Base-by-base conservation (phyloP, 23 tunicate genomes). In the Trididemnum miniatum region DNA sequence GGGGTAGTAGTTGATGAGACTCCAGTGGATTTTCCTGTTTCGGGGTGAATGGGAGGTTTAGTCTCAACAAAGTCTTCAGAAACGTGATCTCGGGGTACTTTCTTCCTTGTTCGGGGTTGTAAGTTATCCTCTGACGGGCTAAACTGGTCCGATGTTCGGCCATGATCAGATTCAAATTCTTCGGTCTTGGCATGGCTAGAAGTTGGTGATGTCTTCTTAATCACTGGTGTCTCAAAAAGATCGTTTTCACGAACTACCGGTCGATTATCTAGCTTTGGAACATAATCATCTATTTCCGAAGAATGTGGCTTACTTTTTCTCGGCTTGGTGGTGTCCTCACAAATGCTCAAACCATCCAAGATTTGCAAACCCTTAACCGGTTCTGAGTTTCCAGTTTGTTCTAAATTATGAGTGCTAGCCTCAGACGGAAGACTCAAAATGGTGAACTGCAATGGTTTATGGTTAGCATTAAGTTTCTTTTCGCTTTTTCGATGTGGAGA, bases 381-480 rank as follows among this genome's bases (percentile, higher is more conserved):
- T 44, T 44, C 54, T 44, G 54, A 33, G 5, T 31, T 22, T 3
- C 75, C 75, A 4, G 79, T 37, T 37, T 73, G 35, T 40, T 73
- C 79, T 7, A n/a, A 9, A 3, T 57, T 40, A 9, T 39, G 30
- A 5, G 79, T 39, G 79, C 59, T 73, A 59, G 20, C 15, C 18
- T 73, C 32, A 2, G 79, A 73, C 7, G 79, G 79, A 73, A 73
- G 29, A 28, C 59, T 73, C 25, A 73, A 39, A 37, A 73, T 73
- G 12, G 29, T 73, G 7, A 73, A 37, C 32, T 67, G 75, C 7
- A 24, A 20, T 12, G 37, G 75, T 67, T 67, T 32, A 24, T 67
- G 38, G 38, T 12, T n/a, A 7, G 54, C 54, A 9, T 7, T 20
- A 25, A 28, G 71, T 64, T 64, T 64, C 20, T 64, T 22, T 64